phyloP scores from a whole-genome alignment of 2,888 invertebrate genomes.

The Lasioglossum oenotherae region DNA sequence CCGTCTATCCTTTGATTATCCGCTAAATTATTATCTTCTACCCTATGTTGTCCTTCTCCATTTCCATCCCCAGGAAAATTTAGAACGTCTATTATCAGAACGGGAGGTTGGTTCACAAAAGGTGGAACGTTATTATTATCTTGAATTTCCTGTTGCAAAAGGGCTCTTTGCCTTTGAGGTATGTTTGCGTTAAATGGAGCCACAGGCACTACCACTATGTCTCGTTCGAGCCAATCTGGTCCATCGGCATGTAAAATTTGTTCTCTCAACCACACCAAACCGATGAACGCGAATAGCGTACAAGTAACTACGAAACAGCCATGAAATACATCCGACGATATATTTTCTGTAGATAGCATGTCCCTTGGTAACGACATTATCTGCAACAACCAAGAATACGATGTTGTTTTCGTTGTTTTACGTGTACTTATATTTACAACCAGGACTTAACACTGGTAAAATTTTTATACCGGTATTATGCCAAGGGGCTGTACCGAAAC shows the following conservation, averaged over 20 bases:
- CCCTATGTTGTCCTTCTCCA: conserved; percentile 45
- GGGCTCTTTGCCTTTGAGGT: conserved; percentile 71
- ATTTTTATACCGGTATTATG: too few species aligned
- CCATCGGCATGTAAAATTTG: conserved; percentile 99
- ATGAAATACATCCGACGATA: conserved; percentile 97
- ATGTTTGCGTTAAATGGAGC: conserved; percentile 79
- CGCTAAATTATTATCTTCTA: conserved; percentile 54
- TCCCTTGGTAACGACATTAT: conserved; percentile 94
- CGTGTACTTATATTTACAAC: too few species aligned
- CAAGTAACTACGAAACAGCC: conserved; percentile 99
- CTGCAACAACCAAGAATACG: conserved; percentile 76
- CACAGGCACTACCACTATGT: conserved; percentile 85
- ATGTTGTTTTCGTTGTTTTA: background rate
- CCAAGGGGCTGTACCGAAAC: too few species aligned
- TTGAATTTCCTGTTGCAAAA: conserved; percentile 75
- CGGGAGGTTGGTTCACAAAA: conserved; percentile 81
- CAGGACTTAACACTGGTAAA: too few species aligned
- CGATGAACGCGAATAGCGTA: conserved; percentile 97
- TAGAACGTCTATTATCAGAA: conserved; percentile 70
- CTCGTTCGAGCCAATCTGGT: conserved; percentile 97
- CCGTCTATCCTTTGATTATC: conserved; percentile 58
- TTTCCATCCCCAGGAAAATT: conserved; percentile 68
- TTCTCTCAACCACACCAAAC: conserved; percentile 98
- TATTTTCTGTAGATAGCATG: conserved; percentile 96
- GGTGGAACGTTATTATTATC: conserved; percentile 84